Evolutionary conservation across 23 tunicate genomes (phyloP).

Genomic region (Pegea sp.): DNA sequence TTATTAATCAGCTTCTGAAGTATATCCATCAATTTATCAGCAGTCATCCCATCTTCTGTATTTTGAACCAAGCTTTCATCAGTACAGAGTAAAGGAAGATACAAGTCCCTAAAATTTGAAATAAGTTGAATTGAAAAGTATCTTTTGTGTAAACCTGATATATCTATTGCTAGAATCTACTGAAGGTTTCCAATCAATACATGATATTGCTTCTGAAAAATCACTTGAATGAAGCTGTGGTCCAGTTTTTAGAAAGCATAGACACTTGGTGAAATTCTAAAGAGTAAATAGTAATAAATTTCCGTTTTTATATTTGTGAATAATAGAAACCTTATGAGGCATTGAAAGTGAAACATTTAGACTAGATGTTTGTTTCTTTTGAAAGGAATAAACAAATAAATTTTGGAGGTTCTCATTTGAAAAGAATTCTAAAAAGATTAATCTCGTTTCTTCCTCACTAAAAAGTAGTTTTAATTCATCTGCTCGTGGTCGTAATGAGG

Average conservation of each 20-base stretch:
- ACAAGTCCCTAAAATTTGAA: constrained; percentile 23
- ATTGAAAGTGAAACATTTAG: too few relatives aligned
- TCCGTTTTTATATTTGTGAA: too few relatives aligned
- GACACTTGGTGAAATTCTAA: constrained; percentile 51
- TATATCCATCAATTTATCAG: constrained; percentile 79
- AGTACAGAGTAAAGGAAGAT: constrained; percentile 70
- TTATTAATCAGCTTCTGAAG: constrained; percentile 54
- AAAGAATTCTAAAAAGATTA: constrained; percentile 58
- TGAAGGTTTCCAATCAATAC: constrained; percentile 63
- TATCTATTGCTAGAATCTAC: constrained; percentile 40
- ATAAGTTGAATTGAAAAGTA: background rate
- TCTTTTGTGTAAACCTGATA: constrained; percentile 12
- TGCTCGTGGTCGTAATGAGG: constrained; percentile 59
- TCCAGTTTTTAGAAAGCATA: constrained; percentile 79
- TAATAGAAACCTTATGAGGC: too few relatives aligned
- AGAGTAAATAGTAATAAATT: background rate
- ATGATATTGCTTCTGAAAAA: constrained; percentile 66
- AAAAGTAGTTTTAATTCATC: constrained; percentile 47
- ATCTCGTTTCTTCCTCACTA: constrained; percentile 56
- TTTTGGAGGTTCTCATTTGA: constrained; percentile 64
- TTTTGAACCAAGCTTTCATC: constrained; percentile 32
- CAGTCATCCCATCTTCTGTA: constrained; percentile 26
- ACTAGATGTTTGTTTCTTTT: too few relatives aligned
- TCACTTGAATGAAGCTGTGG: constrained; percentile 76
- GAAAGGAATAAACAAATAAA: constrained; percentile 30